Evolutionary conservation across 2,888 invertebrate species (phyloP), one percentile per base, ranked within the genome.

Genomic region (Agonum fuliginosum): DNA sequence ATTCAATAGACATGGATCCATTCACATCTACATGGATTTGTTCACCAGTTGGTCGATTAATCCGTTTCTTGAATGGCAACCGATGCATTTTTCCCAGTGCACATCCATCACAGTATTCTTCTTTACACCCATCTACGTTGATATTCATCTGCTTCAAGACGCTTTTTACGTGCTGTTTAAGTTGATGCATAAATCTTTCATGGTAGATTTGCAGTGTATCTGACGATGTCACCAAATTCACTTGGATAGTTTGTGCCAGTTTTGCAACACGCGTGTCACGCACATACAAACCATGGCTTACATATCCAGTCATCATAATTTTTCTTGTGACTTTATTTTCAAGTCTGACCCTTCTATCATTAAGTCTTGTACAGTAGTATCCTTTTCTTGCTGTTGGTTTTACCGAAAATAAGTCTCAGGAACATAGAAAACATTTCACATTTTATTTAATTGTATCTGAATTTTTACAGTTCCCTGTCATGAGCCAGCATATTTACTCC

Each of bases 21-120:
- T 79, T 78, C 4, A 81, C 77, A 75, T 81, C 81, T 0, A 79
- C 78, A 30, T 79, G 78, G 5, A 82, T 80, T 5, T 30, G 72
- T 67, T 81, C 80, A 51, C 80, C 80, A 17, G 78, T 43, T 6
- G 80, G 12, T 10, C 72, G 48, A 19, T 48, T 17, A 10, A 48
- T 48, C 8, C 69, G 48, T 17, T 37, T 4, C 8, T 69, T 54
- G 34, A 78, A 78, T 1, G 78, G 67, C 10, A 78, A 34, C 8
- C 78, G 69, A 43, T 78, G 78, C 62, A 72, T 77, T 69, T 78
- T 79, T 1, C 79, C 80, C 19, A 79, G 48, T n/a, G 79, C 77
- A 62, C 80, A 81, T 4, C 79, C 80, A 12, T 67, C 24, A 37
- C 81, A 82, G 81, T 83, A 83, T 83, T 84, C 84, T 74, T 74